phyloP scores from a whole-genome alignment of 2,888 invertebrate species.

The Dioctria rufipes region DNA sequence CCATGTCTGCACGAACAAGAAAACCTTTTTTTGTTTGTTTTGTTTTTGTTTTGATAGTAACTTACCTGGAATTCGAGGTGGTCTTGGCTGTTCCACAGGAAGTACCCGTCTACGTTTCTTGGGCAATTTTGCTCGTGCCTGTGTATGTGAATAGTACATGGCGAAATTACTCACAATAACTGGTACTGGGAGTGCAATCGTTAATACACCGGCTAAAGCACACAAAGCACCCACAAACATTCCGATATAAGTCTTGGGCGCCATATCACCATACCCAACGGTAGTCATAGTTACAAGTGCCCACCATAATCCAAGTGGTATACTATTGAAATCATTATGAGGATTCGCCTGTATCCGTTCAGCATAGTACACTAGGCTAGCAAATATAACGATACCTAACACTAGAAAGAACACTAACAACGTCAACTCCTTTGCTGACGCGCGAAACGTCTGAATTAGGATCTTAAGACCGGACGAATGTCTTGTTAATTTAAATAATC shows the following conservation, averaged over 20 bases:
- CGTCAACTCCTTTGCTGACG: conserved; percentile 96
- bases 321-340: conserved; percentile 98
- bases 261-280: conserved; percentile 99
- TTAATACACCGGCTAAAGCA: conserved; percentile 97
- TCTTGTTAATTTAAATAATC: conserved; percentile 95
- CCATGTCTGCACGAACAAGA: conserved; percentile 39
- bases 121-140: conserved; percentile 98
- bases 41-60: conserved; percentile 49
- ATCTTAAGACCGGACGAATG: conserved; percentile 99
- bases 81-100: conserved; percentile 93
- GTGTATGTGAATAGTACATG: conserved; percentile 95
- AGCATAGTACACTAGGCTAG: conserved; percentile 97
- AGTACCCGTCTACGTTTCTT: conserved; percentile 97
- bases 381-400: conserved; percentile 98
- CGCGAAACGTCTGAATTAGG: conserved; percentile 97
- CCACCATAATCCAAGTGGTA: conserved; percentile 99
- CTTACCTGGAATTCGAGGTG: conserved; percentile 74
- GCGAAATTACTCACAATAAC: conserved; percentile 99
- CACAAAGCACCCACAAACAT: conserved; percentile 99
- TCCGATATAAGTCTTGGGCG: conserved; percentile 97
- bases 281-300: conserved; percentile 99
- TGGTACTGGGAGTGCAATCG: conserved; percentile 98
- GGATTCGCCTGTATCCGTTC: conserved; percentile 96
- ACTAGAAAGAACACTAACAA: conserved; percentile 97
- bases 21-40: background rate